Evolutionary conservation across 2,113 vertebrate genomes (phyloP), one percentile per base, ranked within the genome.

Genomic region (Sula dactylatra): DNA sequence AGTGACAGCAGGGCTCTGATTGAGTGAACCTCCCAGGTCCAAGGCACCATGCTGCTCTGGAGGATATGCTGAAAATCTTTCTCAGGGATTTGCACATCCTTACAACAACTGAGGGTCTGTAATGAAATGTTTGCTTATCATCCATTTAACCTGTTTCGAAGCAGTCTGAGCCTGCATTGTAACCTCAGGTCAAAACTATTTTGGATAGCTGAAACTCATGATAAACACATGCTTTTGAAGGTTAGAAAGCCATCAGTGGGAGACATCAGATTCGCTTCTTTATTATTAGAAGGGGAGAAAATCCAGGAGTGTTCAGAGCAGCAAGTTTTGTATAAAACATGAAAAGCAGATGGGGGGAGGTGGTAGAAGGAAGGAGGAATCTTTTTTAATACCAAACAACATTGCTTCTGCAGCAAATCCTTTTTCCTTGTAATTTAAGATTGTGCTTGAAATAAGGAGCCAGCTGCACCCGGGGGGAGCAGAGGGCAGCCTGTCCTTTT

Each of bases 161-260:
- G 97, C 96, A 97, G 96, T 81, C 97, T 96, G 92, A 97, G 96
- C 84, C 95, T 97, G 96, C 95, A 56, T 85, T 80, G 92, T 98
- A 97, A 98, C 98, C 98, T 97, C 64, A 66, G 98, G 98, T 98
- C 98, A 98, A 98, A 98, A 98, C 97, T 98, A 98, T 98, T 98
- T 97, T 96, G 97, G 97, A 93, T 90, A 94, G 97, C 97, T 92
- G 92, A 97, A 98, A 97, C 95, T 97, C 93, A 95, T 86, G 98
- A 98, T 98, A 98, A 98, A 98, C 97, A 98, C 93, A 95, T 95
- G 97, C 95, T 96, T 98, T 97, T 91, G 94, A 96, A 97, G 98
- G 97, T 97, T 97, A 98, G 94, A 87, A 92, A 97, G 97, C 89
- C 97, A 97, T 97, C 94, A 83, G 85, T 79, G 89, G 95, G 95